Evolutionary conservation across 2,888 invertebrate species (phyloP), one percentile per base, ranked within the genome.

Genomic region (Platycheirus albimanus): DNA sequence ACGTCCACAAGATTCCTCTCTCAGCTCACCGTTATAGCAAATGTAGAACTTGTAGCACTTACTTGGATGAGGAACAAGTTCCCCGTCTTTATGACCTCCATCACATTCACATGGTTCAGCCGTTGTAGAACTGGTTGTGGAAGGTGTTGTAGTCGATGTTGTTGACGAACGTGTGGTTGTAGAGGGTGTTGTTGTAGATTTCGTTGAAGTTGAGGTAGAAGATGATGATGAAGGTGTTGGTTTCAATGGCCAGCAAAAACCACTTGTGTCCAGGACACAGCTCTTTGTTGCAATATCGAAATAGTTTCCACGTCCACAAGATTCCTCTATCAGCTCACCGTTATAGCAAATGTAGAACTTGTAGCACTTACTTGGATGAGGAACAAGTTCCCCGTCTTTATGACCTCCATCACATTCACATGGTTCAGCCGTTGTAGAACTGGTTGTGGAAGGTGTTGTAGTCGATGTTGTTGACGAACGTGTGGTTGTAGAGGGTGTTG

Each of bases 21-120:
- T 2, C 80, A 88, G 85, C 30, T 56, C 52, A 3, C 87, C 86
- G 11, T 83, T 49, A 10, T 86, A 71, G 56, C 90, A 90, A 41
- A 88, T 86, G 47, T 85, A 87, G 71, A 78, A 90, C n/a, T 86
- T 84, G 1, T 75, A 79, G 45, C 90, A 90, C 28, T 70, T 85
- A 0, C 67, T 85, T 0, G 71, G 3, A 13, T 87, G 78, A 1
- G 87, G 33, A 2, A 89, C 2, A 41, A 56, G 87, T 2, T 86
- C 86, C 1, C 89, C 88, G 1, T 80, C 74, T 0, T 30, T 41
- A 41, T 84, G 84, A 0, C 49, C 76, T 2, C 56, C 78, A 5
- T 19, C 5, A 3, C 78, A 78, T 0, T n/a, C 24, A 13, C 17
- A 43, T 24, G 66, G 66, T 4, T n/a, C 10, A 0, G 11, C 3